Percentiles rank a stretch among this genome's conserved stretches.
Evolutionary conservation across 1,140 invertebrate species (phyloP).

Genomic region (Brachionus koreanus): DNA sequence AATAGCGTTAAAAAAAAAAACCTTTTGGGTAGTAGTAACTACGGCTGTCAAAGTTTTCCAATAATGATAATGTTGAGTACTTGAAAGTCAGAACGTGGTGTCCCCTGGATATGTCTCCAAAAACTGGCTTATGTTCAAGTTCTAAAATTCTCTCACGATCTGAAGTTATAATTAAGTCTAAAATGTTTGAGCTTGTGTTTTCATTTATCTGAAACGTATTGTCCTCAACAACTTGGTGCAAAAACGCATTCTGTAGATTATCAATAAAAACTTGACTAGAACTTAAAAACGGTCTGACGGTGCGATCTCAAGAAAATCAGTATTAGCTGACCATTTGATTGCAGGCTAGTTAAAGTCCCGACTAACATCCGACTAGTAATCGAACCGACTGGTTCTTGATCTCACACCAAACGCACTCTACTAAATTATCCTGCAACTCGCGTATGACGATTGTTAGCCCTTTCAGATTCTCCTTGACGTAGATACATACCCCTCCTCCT

Average conservation of each 20-base stretch:
- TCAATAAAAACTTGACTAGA: conserved; percentile 6
- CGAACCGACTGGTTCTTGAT: not conserved
- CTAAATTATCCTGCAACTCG: not conserved
- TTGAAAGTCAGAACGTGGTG: not conserved
- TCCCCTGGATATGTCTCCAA: not conserved
- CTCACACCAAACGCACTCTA: not conserved
- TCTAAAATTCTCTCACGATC: not conserved
- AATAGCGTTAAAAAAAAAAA: too few relatives aligned
- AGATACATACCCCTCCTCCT: not conserved
- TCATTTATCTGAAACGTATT: not conserved
- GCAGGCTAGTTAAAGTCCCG: not conserved
- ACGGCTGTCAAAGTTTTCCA: not conserved
- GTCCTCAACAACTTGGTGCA: not conserved
- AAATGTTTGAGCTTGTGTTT: not conserved
- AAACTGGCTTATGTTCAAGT: not conserved
- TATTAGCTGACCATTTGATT: conserved; percentile 6
- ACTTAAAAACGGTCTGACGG: not conserved
- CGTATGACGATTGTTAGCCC: not conserved
- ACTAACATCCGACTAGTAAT: not conserved
- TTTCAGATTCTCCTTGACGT: not conserved
- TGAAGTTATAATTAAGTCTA: not conserved
- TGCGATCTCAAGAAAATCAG: not conserved
- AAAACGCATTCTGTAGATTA: not conserved
- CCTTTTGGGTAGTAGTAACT: not conserved
- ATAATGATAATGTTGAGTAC: not conserved